These are phyloP conservation scores for Rhynchomys soricoides DNA, from an alignment of 2,113 vertebrate genomes.

Conservation along the genomic window DNA sequence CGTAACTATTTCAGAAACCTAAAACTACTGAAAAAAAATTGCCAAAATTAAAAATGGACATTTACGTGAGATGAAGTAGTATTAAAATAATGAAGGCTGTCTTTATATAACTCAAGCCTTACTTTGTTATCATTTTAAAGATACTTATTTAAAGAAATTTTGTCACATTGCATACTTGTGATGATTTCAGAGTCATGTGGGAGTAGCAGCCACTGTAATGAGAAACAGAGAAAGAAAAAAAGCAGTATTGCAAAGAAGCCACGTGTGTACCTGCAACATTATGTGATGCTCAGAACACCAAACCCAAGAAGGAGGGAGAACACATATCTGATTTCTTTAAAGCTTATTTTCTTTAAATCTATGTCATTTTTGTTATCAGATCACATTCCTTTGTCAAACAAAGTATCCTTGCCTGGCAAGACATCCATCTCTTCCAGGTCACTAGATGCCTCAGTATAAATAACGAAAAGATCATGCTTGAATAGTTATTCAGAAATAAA, in stretches of 20 bases:
- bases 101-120: background rate
- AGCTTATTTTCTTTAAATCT: background rate
- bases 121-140: background rate
- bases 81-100: background rate
- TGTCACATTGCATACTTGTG: background rate
- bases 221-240: background rate
- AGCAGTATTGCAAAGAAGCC: background rate
- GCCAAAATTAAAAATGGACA: background rate
- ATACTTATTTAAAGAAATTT: background rate
- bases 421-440: background rate
- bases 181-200: background rate
- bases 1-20: background rate
- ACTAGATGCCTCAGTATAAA: background rate
- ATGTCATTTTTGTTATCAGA: background rate
- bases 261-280: background rate
- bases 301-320: background rate
- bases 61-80: background rate
- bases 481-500: background rate
- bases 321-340: background rate
- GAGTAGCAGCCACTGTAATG: background rate
- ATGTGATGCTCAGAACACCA: background rate
- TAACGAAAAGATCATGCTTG: background rate
- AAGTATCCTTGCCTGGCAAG: background rate
- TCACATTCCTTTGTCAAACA: background rate
- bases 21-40: background rate